Base-by-base conservation (phyloP, 2,113 vertebrate genomes). In the Pelvicachromis taeniatus region DNA sequence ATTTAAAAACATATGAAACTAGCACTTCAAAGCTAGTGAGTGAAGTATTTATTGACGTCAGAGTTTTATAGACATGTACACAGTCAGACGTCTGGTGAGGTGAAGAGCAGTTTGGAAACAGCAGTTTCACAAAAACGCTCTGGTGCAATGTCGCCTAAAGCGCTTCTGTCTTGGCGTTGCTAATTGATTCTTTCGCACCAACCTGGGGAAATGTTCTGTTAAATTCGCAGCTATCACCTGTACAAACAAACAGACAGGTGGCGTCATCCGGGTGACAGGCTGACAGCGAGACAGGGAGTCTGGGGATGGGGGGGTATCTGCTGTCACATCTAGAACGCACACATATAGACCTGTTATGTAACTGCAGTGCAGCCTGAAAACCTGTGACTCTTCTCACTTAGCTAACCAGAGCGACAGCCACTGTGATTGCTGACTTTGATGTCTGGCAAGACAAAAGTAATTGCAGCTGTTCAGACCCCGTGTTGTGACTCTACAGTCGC, bases 201-300 rank as follows among this genome's bases (percentile, higher is more conserved):
- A 77, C 9, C 82, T 21, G 53, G 35, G 78, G 78, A 87, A 77
- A 58, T 16, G 53, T 19, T 70, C 31, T 77, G 79, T 83, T 80
- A 21, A 23, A 75, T 58, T 40, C 82, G 55, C 59, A 83, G 26
- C 59, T 88, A 77, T 89, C 87, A 90, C 85, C 91, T 91, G 91
- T 56, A 35, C 86, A 82, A 87, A 88, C 82, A 87, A 53, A 55
- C 84, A 89, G 81, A 88, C 89, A 88, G 85, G 88, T 88, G 90
- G 80, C 14, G 13, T 91, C 91, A 70, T 86, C 54, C 70, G 77
- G 83, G 82, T 88, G 87, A 91, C 63, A 68, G 10, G 77, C n/a
- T 88, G 85, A 89, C 73, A 81, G 81, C 53, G 75, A 91, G 87
- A 85, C 88, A 45, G 33, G 77, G 81, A 80, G 90, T 94, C 88